Evolutionary conservation across 1,140 invertebrate genomes (phyloP), one percentile per base, ranked within the genome.

Genomic region (Dinothrombium tinctorium): DNA sequence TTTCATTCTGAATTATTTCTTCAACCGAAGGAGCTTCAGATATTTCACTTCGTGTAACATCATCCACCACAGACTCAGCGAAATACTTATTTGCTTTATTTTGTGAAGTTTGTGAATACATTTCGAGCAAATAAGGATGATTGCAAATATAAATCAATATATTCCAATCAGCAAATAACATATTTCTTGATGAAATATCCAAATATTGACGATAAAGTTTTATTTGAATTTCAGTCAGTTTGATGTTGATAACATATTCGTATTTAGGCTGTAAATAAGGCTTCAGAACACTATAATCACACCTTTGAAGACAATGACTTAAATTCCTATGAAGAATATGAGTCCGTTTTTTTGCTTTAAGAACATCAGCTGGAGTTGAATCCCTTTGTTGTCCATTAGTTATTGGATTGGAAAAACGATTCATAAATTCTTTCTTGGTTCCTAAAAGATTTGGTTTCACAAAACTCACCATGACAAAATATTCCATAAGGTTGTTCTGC

Each of bases 111-210:
- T 38, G 36, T n/a, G 9, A 33, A 11, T 32, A 35, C 36, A 36
- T 37, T 19, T 32, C 23, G 17, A 98, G 57, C 36, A 96, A 77
- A 60, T 96, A 89, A 0, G 92, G 90, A 64, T 98, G 92, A 57
- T 98, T 98, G 89, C 90, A 98, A 49, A 99, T 96, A 71, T 96
- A 95, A 55, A 87, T 94, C 57, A 90, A 95, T 37, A 22, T 40
- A n/a, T 12, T 2, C 62, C 95, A 96, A 8, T 90, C 87, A 58
- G 90, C 92, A 9, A 98, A 64, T 1, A 90, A 87, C 66, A 96
- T 96, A 20, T 15, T 9, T 4, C 5, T n/a, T 24, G 20, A 14
- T 2, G 37, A 31, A 14, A 45, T 33, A 23, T 46, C 25, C 28
- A 41, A 17, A 26, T 40, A 47, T 26, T 47, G 11, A 11, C 14